These are phyloP conservation scores for Pseudachorutes palmiensis DNA, from an alignment of 1,140 invertebrate species.

Conservation along the genomic window DNA sequence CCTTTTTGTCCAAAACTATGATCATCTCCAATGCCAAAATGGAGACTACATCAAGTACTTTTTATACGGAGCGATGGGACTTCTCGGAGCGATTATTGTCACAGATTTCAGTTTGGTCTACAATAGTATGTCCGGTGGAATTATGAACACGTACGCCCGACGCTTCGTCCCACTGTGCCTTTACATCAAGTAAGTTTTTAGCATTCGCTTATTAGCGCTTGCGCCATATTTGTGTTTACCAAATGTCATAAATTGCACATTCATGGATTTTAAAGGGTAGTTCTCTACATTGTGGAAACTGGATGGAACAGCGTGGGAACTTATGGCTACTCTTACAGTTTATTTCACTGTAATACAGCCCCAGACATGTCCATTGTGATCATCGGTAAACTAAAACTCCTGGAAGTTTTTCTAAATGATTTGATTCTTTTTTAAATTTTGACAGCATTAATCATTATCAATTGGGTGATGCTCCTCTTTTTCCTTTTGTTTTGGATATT, in stretches of 20 bases:
- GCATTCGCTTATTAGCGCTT: too few relatives aligned
- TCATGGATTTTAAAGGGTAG: constrained; percentile 48
- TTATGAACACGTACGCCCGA: constrained; percentile 42
- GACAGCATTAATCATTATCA: constrained; percentile 63
- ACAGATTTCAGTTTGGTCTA: constrained; percentile 39
- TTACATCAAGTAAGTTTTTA: constrained; percentile 40
- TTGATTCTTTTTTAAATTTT: constrained; percentile 39
- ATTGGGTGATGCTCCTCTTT: constrained; percentile 67
- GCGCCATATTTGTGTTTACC: not conserved
- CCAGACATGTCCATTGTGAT: constrained; percentile 62
- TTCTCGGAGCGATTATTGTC: constrained; percentile 40
- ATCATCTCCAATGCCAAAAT: constrained; percentile 27
- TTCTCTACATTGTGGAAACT: constrained; percentile 63
- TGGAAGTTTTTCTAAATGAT: not conserved
- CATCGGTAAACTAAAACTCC: constrained; percentile 48
- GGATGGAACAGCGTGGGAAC: constrained; percentile 68
- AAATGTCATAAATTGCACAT: not conserved
- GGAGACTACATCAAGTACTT: constrained; percentile 31
- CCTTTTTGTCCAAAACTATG: constrained; percentile 29
- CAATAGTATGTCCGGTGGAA: constrained; percentile 43
- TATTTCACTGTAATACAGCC: constrained; percentile 46
- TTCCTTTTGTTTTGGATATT: constrained; percentile 63
- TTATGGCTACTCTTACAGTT: constrained; percentile 58
- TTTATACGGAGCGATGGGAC: constrained; percentile 38
- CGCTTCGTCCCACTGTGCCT: constrained; percentile 42